A percentile compares a stretch with the other conserved stretches of the same genome.
These are phyloP conservation scores for Drosophila paranaensis DNA, from an alignment of 2,888 invertebrate genomes.

Conservation along the genomic window DNA sequence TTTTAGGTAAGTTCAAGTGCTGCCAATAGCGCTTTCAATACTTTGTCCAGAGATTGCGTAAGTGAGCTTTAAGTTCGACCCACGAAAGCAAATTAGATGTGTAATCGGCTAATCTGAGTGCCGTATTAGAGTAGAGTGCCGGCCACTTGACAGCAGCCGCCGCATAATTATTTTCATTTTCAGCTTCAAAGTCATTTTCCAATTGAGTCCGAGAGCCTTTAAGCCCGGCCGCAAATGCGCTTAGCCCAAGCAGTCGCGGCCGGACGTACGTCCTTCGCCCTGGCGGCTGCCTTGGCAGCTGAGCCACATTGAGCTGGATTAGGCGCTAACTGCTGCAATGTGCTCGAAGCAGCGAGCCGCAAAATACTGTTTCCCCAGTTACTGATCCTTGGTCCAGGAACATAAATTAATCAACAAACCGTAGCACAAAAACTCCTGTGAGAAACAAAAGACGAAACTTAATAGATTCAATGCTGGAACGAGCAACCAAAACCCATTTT, in stretches of 20 bases:
- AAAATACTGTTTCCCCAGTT: conserved; percentile 39
- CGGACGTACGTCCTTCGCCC: not conserved
- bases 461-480: conserved; percentile 14
- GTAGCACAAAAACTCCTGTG: not conserved
- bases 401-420: conserved; percentile 73
- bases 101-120: conserved; percentile 21
- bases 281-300: conserved; percentile 46
- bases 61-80: conserved; percentile 26
- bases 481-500: conserved; percentile 21
- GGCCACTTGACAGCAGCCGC: conserved; percentile 47
- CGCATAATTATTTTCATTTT: conserved; percentile 75
- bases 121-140: conserved; percentile 42
- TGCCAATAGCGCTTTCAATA: not conserved
- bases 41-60: conserved; percentile 17
- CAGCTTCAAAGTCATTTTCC: conserved; percentile 67
- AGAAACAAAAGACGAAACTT: conserved; percentile 14
- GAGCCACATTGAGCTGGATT: conserved; percentile 76
- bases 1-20: conserved; percentile 67
- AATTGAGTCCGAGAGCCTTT: conserved; percentile 67
- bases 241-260: conserved; percentile 25
- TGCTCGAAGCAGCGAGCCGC: conserved; percentile 57
- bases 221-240: conserved; percentile 50
- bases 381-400: conserved; percentile 7
- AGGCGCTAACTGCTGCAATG: conserved; percentile 71
- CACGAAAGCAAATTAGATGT: conserved; percentile 13